Conservation (phyloP, 2,113 vertebrate species). For the Dinomys branickii region DNA sequence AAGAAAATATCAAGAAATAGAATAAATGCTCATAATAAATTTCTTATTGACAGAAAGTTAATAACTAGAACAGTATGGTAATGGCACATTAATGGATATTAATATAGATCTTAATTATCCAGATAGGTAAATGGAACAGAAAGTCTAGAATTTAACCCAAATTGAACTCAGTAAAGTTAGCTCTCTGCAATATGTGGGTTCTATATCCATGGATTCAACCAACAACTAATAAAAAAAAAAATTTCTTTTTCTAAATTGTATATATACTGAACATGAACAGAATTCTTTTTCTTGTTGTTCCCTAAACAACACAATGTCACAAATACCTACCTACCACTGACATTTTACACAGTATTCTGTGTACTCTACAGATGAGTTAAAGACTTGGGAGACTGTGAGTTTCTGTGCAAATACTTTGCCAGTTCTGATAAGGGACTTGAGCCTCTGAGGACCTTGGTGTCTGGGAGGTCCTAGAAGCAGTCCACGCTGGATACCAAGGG, state of each 20-base stretch:
- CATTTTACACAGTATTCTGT: neutral
- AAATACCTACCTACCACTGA: neutral
- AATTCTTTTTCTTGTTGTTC: neutral
- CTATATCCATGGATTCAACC: neutral
- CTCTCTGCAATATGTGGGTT: neutral
- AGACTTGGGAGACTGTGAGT: neutral
- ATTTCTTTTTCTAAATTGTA: neutral
- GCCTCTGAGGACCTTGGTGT: neutral
- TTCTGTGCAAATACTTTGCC: neutral
- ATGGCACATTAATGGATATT: neutral
- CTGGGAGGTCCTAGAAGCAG: neutral
- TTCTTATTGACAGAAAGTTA: neutral
- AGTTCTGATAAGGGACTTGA: neutral
- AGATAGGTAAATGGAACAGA: neutral
- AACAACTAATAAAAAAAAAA: neutral
- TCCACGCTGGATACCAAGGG: neutral
- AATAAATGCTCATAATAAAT: neutral
- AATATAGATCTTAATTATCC: neutral
- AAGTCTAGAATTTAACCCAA: neutral
- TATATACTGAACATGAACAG: neutral
- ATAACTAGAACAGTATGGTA: neutral
- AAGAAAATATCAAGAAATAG: neutral
- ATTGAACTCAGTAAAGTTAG: neutral
- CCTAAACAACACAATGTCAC: neutral
- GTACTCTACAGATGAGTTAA: neutral